A percentile compares a stretch with the other conserved stretches of the same genome.
Evolutionary conservation across 2,888 invertebrate species (phyloP).

Genomic region (Caenorhabditis becei): DNA sequence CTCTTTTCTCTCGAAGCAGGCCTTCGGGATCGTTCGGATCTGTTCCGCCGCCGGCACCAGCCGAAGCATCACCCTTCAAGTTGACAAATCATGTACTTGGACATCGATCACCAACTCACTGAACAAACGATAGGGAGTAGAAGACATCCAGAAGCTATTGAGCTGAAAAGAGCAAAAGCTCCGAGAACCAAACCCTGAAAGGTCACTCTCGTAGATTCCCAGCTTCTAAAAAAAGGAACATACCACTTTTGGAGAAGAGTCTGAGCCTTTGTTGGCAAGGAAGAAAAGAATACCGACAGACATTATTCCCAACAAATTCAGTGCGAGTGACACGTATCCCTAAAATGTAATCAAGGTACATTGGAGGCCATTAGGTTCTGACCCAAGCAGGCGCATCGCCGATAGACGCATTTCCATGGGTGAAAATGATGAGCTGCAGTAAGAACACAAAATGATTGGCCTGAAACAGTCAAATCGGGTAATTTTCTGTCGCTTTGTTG

Average conservation of each 20-base stretch:
- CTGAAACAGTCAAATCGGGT: constrained; percentile 8
- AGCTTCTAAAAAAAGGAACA: neutral
- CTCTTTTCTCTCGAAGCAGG: neutral
- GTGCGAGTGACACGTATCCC: constrained; percentile 22
- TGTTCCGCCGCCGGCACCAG: too few relatives aligned
- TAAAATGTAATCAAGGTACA: neutral
- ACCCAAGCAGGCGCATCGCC: constrained; percentile 24
- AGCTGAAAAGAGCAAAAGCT: constrained; percentile 7
- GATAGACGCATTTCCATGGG: constrained; percentile 35
- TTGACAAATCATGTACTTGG: too few relatives aligned
- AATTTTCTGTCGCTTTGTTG: neutral
- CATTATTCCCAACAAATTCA: constrained; percentile 1
- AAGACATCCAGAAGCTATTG: constrained; percentile 28
- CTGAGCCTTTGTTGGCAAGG: constrained; percentile 12
- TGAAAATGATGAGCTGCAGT: constrained; percentile 44
- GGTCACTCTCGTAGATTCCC: neutral
- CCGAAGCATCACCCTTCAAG: too few relatives aligned
- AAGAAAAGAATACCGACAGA: constrained; percentile 13
- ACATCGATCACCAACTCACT: neutral
- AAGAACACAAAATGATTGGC: constrained; percentile 42
- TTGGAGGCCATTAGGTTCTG: neutral
- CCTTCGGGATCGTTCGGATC: neutral
- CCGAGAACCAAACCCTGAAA: constrained; percentile 23
- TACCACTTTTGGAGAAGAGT: constrained; percentile 28
- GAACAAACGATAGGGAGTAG: constrained; percentile 26